phyloP scores from a whole-genome alignment of 2,888 invertebrate species.

The Lasius platythorax region DNA sequence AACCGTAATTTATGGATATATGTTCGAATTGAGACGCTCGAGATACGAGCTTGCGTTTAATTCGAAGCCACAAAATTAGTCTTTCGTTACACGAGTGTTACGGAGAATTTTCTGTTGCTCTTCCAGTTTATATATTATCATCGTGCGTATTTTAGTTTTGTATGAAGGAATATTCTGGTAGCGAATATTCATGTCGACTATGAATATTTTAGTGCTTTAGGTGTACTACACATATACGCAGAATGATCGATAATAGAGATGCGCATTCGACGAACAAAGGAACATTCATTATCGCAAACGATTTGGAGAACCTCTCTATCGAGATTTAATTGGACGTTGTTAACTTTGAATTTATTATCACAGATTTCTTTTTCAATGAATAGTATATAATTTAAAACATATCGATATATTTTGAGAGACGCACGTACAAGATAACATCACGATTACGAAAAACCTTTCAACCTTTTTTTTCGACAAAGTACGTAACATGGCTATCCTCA shows the following conservation, averaged over 20 bases:
- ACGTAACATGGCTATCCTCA: not conserved
- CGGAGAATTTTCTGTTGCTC: not conserved
- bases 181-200: conserved; percentile 23
- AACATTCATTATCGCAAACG: not conserved
- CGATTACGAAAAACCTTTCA: not conserved
- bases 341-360: not conserved
- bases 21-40: not conserved
- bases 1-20: not conserved
- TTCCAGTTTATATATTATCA: not conserved
- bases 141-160: not conserved
- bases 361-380: not conserved
- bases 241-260: not conserved
- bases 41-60: not conserved
- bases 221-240: not conserved
- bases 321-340: not conserved
- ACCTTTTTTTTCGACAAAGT: not conserved
- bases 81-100: not conserved
- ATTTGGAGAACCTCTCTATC: not conserved
- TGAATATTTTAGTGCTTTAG: conserved; percentile 23
- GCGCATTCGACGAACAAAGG: not conserved
- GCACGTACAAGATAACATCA: not conserved
- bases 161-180: not conserved
- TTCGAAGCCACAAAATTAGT: not conserved
- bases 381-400: not conserved
- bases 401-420: not conserved